Percentiles rank a stretch among this genome's conserved stretches.
Evolutionary conservation across 2,113 vertebrate genomes (phyloP).

Genomic region (Phylloscopus whistleri): DNA sequence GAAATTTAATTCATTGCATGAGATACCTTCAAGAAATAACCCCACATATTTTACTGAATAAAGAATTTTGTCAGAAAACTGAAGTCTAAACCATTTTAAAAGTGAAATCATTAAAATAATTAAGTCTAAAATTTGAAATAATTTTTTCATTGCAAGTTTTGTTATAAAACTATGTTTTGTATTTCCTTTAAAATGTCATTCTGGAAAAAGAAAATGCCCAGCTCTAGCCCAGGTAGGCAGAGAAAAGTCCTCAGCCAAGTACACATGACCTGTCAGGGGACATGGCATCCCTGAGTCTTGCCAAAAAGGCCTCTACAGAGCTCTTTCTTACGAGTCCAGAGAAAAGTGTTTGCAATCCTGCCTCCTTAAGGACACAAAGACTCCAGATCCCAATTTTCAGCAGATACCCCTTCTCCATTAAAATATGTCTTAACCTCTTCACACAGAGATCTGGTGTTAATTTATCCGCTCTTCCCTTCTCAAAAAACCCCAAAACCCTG

Average conservation of each 20-base stretch:
- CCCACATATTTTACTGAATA: not conserved
- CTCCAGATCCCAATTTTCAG: not conserved
- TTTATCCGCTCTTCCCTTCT: not conserved
- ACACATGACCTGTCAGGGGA: not conserved
- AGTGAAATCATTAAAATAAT: not conserved
- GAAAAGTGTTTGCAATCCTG: not conserved
- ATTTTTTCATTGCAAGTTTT: not conserved
- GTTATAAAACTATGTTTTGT: not conserved
- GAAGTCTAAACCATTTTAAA: not conserved
- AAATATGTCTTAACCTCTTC: not conserved
- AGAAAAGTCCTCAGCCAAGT: not conserved
- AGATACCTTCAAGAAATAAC: not conserved
- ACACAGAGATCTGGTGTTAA: not conserved
- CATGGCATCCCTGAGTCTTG: not conserved
- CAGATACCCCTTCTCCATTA: not conserved
- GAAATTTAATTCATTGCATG: not conserved
- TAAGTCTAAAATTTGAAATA: not conserved
- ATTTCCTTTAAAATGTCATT: not conserved
- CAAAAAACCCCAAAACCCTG: fast-evolving
- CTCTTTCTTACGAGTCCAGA: not conserved
- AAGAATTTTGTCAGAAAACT: not conserved
- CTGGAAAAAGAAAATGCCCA: not conserved
- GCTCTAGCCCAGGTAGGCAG: not conserved
- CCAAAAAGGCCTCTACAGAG: not conserved
- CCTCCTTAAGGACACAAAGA: not conserved